Base-by-base conservation (phyloP, 2,888 invertebrate genomes). In the Erebia aethiops region DNA sequence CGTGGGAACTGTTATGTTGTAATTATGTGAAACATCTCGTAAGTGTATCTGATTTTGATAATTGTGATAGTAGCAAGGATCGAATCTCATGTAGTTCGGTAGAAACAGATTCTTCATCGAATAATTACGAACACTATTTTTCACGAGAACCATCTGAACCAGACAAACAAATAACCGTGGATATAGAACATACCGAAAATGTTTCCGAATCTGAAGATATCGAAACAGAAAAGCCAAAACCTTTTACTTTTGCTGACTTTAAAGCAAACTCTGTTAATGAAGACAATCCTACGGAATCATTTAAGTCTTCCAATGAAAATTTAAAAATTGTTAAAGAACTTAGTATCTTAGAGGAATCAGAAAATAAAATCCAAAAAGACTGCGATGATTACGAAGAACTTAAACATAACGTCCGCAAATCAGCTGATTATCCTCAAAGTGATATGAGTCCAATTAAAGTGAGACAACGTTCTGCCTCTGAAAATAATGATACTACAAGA, bases 1-100 rank as follows among this genome's bases (percentile, higher is more conserved):
- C 95, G 7, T 95, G 95, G 95, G 95, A 95, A 81, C 81, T 95
- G 10, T 87, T 95, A 14, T 95, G 95, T 64, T 93, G 94, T 71
- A 90, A 91, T 74, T 95, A 95, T 78, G 83, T 95, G 2, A 95
- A 91, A 77, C 90, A 91, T 77, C 77, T 91, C 7, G 88, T 91
- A 70, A 84, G 84, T 69, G 83, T 92, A 1, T 84, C 90, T 0
- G 91, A 91, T 75, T 92, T 91, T 75, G 91, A 93, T 74, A 87
- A 91, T 51, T 79, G 82, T 41, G 87, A 89, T 63, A 75, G 78
- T 58, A 74, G 80, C 0, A 92, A 90, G 79, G 87, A 88, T 49
- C 82, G 87, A 72, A 82, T 88, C 54, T 91, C 91, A n/a, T 86
- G 80, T 71, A 92, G 90, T 77, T 92, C 92, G 62, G 81, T 82